Evolutionary conservation across 2,113 vertebrate species (phyloP).

Genomic region (Varanus salvator): DNA sequence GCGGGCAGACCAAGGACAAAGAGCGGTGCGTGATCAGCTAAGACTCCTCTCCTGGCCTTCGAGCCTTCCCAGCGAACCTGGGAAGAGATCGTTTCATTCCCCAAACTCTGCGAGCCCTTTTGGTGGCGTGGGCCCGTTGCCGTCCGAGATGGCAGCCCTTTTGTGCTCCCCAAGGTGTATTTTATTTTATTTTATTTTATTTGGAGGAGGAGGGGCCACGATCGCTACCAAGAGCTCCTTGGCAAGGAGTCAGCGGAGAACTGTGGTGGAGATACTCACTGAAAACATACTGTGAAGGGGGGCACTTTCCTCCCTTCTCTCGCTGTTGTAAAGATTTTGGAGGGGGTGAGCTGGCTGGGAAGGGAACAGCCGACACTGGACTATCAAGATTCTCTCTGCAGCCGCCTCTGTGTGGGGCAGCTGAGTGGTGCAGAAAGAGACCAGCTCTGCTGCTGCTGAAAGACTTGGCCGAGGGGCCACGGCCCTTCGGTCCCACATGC

Average conservation of each 20-base stretch:
- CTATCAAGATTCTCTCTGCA: background rate
- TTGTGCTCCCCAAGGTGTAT: background rate
- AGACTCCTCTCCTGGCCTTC: background rate
- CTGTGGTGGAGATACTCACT: conserved; percentile 9
- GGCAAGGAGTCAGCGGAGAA: background rate
- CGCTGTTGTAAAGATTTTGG: background rate
- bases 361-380: conserved; percentile 34
- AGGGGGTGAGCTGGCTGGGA: background rate
- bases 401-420: conserved; percentile 48
- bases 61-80: background rate
- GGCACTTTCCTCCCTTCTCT: background rate
- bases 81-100: background rate
- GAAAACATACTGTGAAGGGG: conserved; percentile 27
- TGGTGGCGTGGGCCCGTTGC: background rate
- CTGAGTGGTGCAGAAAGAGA: background rate
- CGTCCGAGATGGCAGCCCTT: conserved; percentile 8
- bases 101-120: conserved; percentile 25
- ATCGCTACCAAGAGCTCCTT: background rate
- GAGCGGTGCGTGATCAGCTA: conserved; percentile 95
- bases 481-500: background rate
- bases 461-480: conserved; percentile 18
- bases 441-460: conserved; percentile 46
- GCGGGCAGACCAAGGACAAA: conserved; percentile 88
- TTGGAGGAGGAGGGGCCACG: conserved; percentile 37
- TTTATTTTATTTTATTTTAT: background rate